Base-by-base conservation (phyloP, 1,140 invertebrate species). In the Nylanderia fulva region DNA sequence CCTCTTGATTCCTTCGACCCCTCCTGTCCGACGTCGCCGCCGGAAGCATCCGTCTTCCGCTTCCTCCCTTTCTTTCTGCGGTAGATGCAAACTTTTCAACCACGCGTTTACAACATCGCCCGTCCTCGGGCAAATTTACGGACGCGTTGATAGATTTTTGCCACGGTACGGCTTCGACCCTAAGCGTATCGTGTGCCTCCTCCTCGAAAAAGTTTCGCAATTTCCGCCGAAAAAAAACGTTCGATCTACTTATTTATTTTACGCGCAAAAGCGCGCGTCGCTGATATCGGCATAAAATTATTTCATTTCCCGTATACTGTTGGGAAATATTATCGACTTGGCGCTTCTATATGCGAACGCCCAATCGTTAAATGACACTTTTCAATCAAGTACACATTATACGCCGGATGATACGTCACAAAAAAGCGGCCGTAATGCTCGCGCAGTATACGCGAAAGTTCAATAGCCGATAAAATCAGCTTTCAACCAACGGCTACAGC, bases 1-100 rank as follows among this genome's bases (percentile, higher is more conserved):
- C 72, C 80, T 86, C 56, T 61, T 60, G 69, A 68, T 82, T 75
- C 75, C 74, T 85, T 71, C 71, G 69, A 82, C 72, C 54, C 27
- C 75, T 79, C 76, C 80, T 36, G 54, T 61, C 84, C 82, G 54
- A 79, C 72, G 56, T 58, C 61, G 21, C 69, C 61, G 13, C 60
- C 74, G 61, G 56, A 84, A 83, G 54, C 77, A 56, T 83, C 52
- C 33, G 39, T 58, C 86, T 27, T n/a, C 52, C 21, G 1, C 27
- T 21, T 21, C 9, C 11, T 13, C 18, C n/a, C 45, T 24, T 29
- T 7, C 7, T 2, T 60, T 24, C 21, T 45, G 52, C n/a, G 74
- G 7, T 42, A 2, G 42, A 82, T 85, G 52, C 63, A 69, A 60
- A 58, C 75, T 82, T 82, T 42, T 82, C 77, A 82, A 82, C 77